Percentiles rank a stretch among this genome's conserved stretches.
Conservation (phyloP, 2,888 invertebrate genomes). For the Tetrapedia diversipes region DNA sequence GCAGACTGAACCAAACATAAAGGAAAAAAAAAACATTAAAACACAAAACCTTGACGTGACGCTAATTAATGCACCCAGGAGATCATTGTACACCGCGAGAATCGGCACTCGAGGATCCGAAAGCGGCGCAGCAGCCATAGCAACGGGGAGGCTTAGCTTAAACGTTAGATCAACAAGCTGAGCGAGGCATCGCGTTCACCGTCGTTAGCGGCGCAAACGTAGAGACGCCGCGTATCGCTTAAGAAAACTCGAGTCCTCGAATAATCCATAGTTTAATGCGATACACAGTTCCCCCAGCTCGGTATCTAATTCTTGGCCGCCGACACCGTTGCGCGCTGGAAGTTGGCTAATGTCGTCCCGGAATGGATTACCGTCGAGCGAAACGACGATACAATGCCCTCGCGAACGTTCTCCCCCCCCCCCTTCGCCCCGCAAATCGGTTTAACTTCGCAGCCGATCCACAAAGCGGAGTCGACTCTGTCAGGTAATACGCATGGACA, state of each 20-base stretch:
- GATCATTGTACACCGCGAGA: not conserved
- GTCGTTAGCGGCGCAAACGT: not conserved
- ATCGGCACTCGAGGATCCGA: not conserved
- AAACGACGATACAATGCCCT: constrained; percentile 68
- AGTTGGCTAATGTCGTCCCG: constrained; percentile 67
- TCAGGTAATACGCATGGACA: constrained; percentile 38
- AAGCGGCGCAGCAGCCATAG: not conserved
- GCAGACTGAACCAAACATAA: too few species aligned
- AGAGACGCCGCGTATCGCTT: constrained; percentile 34
- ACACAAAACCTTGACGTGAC: not conserved
- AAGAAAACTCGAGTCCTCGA: constrained; percentile 52
- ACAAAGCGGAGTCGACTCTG: constrained; percentile 10
- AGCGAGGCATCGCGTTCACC: not conserved
- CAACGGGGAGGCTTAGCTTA: not conserved
- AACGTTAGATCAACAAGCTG: not conserved
- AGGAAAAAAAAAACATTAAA: too few species aligned
- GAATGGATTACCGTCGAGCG: constrained; percentile 69
- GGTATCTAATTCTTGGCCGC: constrained; percentile 67
- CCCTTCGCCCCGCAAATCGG: constrained; percentile 56
- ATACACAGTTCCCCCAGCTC: constrained; percentile 31
- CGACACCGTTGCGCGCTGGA: constrained; percentile 41
- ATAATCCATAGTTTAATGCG: constrained; percentile 47
- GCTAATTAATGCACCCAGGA: not conserved
- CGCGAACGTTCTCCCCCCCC: too few species aligned
- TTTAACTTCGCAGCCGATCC: constrained; percentile 43